Conservation (phyloP, 2,113 vertebrate species). For the Chionis minor region DNA sequence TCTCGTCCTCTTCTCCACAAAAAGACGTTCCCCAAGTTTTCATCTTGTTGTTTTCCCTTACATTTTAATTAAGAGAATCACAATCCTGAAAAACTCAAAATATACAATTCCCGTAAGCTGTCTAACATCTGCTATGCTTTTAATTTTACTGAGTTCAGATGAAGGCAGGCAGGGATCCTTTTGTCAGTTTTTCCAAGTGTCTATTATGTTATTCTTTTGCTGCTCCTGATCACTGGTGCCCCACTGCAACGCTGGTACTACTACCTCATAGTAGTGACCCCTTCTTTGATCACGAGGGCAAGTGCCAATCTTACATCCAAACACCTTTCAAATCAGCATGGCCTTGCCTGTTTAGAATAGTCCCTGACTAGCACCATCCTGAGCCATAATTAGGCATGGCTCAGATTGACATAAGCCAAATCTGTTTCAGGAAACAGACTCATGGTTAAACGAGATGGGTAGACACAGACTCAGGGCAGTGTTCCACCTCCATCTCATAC, state of each 20-base stretch:
- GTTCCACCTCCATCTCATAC: neutral
- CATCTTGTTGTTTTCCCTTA: neutral
- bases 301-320: neutral
- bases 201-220: neutral
- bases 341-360: neutral
- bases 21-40: neutral
- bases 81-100: neutral
- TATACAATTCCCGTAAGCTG: neutral
- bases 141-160: neutral
- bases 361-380: neutral
- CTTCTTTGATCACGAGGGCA: neutral
- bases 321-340: neutral
- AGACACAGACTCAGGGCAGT: neutral
- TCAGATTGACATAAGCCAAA: neutral
- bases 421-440: neutral
- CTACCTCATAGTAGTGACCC: neutral
- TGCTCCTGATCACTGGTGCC: neutral
- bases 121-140: neutral
- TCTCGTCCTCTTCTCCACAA: neutral
- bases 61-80: neutral
- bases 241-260: neutral
- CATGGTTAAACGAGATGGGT: neutral
- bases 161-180: neutral
- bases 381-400: neutral
- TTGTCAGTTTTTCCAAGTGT: neutral